phyloP scores from a whole-genome alignment of 1,140 invertebrate species.

The Chironomus tepperi region DNA sequence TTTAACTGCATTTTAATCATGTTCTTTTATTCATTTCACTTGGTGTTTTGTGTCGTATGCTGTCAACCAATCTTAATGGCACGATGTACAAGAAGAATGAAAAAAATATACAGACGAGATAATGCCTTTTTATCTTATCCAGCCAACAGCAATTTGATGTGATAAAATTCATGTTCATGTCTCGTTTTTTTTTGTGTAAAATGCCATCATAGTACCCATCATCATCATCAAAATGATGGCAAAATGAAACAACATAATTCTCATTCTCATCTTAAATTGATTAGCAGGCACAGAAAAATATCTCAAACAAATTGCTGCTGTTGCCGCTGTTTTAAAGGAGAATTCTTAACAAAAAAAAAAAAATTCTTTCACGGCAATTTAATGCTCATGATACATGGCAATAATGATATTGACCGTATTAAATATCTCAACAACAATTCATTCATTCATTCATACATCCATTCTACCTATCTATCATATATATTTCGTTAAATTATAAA shows the following conservation, averaged over 20 bases:
- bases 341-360: neutral
- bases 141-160: neutral
- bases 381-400: neutral
- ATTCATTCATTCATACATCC: neutral
- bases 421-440: constrained; percentile 2
- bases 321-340: neutral
- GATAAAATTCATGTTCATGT: constrained; percentile 3
- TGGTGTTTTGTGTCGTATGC: no score
- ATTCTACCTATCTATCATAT: neutral
- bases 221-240: neutral
- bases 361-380: neutral
- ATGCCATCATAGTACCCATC: neutral
- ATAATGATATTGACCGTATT: constrained; percentile 2
- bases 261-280: constrained; percentile 5
- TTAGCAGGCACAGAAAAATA: neutral
- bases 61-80: no score
- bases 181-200: neutral
- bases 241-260: neutral
- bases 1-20: neutral
- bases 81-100: neutral
- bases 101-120: neutral
- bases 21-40: neutral
- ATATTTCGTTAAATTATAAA: neutral
- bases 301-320: neutral
- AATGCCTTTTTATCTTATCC: neutral